Evolutionary conservation across 2,888 invertebrate species (phyloP), one percentile per base, ranked within the genome.

Genomic region (Merodon equestris): DNA sequence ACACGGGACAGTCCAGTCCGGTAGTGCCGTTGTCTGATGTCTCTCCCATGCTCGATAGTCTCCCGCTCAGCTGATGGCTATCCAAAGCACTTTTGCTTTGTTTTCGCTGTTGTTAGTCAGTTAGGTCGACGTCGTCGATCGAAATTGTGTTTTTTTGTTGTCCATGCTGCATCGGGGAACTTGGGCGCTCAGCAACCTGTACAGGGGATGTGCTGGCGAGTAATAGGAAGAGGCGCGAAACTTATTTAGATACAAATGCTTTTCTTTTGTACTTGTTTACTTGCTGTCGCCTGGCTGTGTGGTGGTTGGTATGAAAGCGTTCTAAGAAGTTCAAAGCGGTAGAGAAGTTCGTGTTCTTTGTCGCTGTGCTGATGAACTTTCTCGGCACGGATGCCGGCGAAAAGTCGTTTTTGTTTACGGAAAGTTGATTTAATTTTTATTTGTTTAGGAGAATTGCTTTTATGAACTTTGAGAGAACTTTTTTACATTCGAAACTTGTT

Each of bases 111-210:
- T 10, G 5, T 10, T 10, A 40, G 40, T 10, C 40, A 40, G 40
- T n/a, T 10, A 10, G 40, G 40, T 40, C 40, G 27, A n/a, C n/a
- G 27, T 27, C 14, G 63, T 18, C 12, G 54, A 63, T 68, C 53
- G 60, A 79, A 79, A 68, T 74, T 68, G 74, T 72, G 38, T 19
- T 57, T 70, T 79, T 79, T 79, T 79, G 79, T 79, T 79, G 79
- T 79, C 74, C 79, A 73, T 70, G 64, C 79, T 79, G 79, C 74
- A 79, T 79, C 73, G 63, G 40, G 48, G 58, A 68, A 79, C 74
- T 79, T 74, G 79, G 79, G 79, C 60, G 79, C 60, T 70, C 79
- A 79, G 74, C n/a, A 77, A 73, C 42, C 12, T 1, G 40, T 7
- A 27, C 42, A 44, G 70, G 34, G 68, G 7, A 36, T 36, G 10